Evolutionary conservation across 2,113 vertebrate genomes (phyloP).

Genomic region (Pituophis catenifer): DNA sequence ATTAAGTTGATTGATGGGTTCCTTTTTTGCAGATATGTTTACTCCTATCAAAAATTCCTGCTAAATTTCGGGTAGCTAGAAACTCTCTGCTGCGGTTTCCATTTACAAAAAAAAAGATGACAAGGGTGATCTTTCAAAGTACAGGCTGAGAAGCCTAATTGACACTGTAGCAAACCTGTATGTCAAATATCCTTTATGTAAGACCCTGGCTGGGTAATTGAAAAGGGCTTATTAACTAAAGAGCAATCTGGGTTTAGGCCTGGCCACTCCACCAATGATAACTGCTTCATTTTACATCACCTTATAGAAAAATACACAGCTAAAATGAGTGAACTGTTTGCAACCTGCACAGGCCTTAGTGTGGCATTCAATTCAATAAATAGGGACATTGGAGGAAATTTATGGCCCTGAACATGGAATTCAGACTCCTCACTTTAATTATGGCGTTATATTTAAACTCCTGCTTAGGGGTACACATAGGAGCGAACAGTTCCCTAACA

Average conservation of each 20-base stretch:
- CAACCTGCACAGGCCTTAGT: background rate
- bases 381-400: background rate
- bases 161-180: background rate
- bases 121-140: background rate
- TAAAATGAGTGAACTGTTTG: background rate
- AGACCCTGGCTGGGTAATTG: background rate
- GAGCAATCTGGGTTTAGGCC: background rate
- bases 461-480: background rate
- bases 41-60: background rate
- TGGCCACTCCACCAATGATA: background rate
- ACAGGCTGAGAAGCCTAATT: background rate
- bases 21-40: background rate
- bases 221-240: background rate
- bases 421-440: background rate
- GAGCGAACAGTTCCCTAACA: background rate
- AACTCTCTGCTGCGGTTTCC: background rate
- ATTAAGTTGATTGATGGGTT: background rate
- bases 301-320: background rate
- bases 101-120: background rate
- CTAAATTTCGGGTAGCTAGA: background rate
- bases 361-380: background rate
- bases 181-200: background rate
- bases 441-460: background rate
- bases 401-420: background rate
- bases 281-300: background rate